phyloP scores from a whole-genome alignment of 1,140 invertebrate genomes.

The Brachionus angularis region DNA sequence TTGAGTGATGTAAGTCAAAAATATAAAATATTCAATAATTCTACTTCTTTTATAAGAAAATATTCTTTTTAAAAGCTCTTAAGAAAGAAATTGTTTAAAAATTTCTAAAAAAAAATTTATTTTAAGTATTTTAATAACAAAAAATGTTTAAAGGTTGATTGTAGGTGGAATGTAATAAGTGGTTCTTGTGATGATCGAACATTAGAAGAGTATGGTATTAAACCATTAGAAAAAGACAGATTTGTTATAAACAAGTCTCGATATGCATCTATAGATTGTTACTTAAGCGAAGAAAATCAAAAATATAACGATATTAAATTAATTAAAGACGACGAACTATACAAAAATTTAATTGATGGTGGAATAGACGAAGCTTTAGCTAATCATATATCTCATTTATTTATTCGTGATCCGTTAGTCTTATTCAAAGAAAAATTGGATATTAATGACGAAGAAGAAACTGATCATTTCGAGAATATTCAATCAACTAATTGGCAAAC shows the following conservation, averaged over 20 bases:
- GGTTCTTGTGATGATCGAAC: constrained; percentile 92
- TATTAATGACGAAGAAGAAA: constrained; percentile 38
- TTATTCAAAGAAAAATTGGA: constrained; percentile 81
- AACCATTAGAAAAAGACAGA: constrained; percentile 60
- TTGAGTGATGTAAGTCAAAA: constrained; percentile 86
- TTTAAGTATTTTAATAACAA: no score
- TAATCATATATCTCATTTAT: constrained; percentile 92
- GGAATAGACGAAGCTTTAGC: constrained; percentile 81
- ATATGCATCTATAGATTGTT: constrained; percentile 95
- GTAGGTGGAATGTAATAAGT: constrained; percentile 91
- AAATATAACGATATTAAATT: constrained; percentile 87
- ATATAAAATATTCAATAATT: no score
- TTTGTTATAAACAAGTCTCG: constrained; percentile 88
- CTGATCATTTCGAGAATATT: constrained; percentile 69
- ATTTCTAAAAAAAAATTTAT: no score
- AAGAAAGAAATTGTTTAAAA: no score
- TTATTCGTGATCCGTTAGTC: constrained; percentile 90
- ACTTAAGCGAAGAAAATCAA: constrained; percentile 79
- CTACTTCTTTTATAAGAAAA: no score
- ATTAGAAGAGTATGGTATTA: constrained; percentile 76
- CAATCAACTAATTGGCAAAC: constrained; percentile 99
- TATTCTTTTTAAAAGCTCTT: no score
- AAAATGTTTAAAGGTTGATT: no score
- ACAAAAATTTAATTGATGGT: constrained; percentile 72
- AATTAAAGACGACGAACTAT: constrained; percentile 77